phyloP scores from a whole-genome alignment of 2,797 vertebrate genomes.

The Danio kyathit region DNA sequence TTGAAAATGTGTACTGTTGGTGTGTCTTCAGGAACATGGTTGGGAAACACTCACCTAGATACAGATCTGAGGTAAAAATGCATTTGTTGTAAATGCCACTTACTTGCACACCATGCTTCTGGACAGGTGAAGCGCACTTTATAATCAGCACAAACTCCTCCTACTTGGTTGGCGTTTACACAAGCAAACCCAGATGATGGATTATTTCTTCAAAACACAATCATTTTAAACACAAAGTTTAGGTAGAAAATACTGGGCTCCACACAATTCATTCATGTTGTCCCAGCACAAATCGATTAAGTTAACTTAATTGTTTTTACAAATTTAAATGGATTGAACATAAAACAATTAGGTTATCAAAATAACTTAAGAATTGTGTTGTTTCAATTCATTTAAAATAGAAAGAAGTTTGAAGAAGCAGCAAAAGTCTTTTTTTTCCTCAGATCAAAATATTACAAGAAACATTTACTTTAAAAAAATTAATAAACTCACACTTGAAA shows the following conservation, averaged over 20 bases:
- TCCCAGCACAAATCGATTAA: no score
- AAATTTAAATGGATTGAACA: no score
- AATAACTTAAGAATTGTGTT: no score
- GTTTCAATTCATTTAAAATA: no score
- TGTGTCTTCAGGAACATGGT: no score
- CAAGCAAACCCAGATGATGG: constrained; percentile 64
- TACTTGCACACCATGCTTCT: constrained; percentile 65
- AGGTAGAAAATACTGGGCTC: not conserved
- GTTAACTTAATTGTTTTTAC: no score
- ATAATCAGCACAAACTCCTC: constrained; percentile 61
- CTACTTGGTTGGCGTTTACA: constrained; percentile 62
- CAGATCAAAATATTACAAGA: not conserved
- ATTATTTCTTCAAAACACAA: constrained; percentile 21
- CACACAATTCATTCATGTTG: no score
- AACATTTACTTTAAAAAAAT: not conserved
- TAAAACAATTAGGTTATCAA: no score
- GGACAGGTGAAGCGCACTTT: constrained; percentile 68
- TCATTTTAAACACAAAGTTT: not conserved
- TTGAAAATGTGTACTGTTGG: no score
- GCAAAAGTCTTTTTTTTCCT: not conserved
- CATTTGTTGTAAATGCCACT: not conserved
- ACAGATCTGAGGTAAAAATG: no score
- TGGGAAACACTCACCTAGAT: no score
- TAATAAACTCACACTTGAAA: constrained; percentile 59
- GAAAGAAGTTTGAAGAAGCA: no score